Base-by-base conservation (phyloP, 2,797 vertebrate genomes). In the Thripadectes ignobilis region DNA sequence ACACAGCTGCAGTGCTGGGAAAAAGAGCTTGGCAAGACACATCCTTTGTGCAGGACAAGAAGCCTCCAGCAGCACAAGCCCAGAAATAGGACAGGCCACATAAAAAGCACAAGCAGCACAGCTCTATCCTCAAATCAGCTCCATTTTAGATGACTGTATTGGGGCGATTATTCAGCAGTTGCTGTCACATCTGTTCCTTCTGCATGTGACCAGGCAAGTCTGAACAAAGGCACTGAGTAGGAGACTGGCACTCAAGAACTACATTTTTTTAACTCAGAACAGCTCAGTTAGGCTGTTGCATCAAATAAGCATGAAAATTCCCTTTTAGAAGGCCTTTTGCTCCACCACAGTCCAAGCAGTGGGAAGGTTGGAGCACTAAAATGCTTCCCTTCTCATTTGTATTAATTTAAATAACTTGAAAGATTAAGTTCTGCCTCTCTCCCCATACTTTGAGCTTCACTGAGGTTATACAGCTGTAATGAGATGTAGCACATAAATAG, bases 141-240 rank as follows among this genome's bases (percentile, higher is more conserved):
- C 82, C 38, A n/a, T 74, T 77, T 91, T n/a, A 85, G 57, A 88
- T 32, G 4, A 38, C 52, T 57, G 55, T 80, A 49, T 67, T 46
- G 41, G 65, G 23, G 87, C 48, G 49, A 91, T 91, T 96, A 93
- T 65, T 95, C 89, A 95, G 86, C 78, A 89, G 88, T 62, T 93
- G 81, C 86, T 89, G 72, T 82, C 63, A 77, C 86, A 91, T 93
- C 78, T 94, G 67, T 43, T 87, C 85, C 61, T 88, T 86, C 16
- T 5, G 20, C 80, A 67, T 7, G 59, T 73, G 88, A 92, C 85
- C 43, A 79, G n/a, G 74, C 74, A 73, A 84, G 43, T 29, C 59
- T 55, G 41, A 83, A 83, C 67, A 79, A 84, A 93, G 43, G 63
- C 54, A 0, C 41, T 4, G 34, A 91, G 62, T 2, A 76, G 48